phyloP scores from a whole-genome alignment of 2,797 vertebrate genomes.

The Pangasius sanitwongsei region DNA sequence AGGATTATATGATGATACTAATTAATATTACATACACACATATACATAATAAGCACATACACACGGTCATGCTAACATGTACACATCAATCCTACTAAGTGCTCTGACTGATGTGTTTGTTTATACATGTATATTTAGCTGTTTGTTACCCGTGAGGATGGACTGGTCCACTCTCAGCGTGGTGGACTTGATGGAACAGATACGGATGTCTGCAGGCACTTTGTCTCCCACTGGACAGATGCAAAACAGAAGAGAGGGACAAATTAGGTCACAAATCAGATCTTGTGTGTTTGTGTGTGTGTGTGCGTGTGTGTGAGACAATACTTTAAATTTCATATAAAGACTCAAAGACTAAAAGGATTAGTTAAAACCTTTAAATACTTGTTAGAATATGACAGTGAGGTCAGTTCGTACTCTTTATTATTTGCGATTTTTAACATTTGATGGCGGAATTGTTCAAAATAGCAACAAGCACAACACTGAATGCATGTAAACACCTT shows the following conservation, averaged over 20 bases:
- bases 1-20: neutral
- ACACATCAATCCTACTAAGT: neutral
- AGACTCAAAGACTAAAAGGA: neutral
- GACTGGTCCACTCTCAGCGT: constrained; percentile 97
- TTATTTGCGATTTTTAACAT: neutral
- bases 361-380: neutral
- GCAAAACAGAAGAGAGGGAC: neutral
- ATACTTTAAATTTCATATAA: neutral
- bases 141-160: constrained; percentile 89
- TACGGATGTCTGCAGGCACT: constrained; percentile 96
- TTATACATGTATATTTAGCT: neutral
- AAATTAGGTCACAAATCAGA: constrained; percentile 20
- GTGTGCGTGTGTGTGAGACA: neutral
- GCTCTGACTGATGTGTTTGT: neutral
- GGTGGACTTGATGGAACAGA: constrained; percentile 97
- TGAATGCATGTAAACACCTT: neutral
- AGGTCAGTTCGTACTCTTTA: neutral
- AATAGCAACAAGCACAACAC: neutral
- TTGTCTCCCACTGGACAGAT: constrained; percentile 91
- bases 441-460: neutral
- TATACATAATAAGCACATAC: neutral
- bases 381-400: neutral
- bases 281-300: neutral
- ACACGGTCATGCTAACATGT: neutral
- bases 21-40: neutral